Base-by-base conservation (phyloP, 2,888 invertebrate species). In the Minunthozetes semirufus region DNA sequence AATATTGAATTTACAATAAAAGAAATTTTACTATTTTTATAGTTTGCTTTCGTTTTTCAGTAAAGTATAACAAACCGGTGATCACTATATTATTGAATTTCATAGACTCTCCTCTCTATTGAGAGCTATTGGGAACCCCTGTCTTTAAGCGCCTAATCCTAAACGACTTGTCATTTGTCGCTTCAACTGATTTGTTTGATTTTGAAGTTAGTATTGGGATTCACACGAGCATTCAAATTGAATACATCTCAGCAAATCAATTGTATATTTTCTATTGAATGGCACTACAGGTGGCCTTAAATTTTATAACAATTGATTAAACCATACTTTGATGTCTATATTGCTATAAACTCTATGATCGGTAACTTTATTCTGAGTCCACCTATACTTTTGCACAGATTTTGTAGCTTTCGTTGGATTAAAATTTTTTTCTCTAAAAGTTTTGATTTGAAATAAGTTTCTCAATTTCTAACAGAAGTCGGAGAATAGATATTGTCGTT, bases 251-350 rank as follows among this genome's bases (percentile, higher is more conserved):
- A 27, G 9, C 27, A 59, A 50, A n/a, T 50, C 50, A 50, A 50
- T 50, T n/a, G 17, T 50, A 50, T 50, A 50, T n/a, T 50, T 50
- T n/a, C 50, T 13, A 59, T 15, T 66, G 38, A 38, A 66, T 61
- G 66, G 66, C 66, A 66, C 66, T 66, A 66, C 66, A 66, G 66
- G 66, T 66, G 66, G 66, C 66, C 38, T 66, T 42, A 66, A 66
- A 66, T 66, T 38, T 59, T n/a, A n/a, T 19, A 66, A 25, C 42
- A n/a, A 59, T 59, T 59, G 59, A 59, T 59, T 59, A 59, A 29
- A 19, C 59, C 13, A 59, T 59, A 59, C 59, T 53, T n/a, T 8
- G 48, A 19, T 33, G 33, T 33, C 33, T 33, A 6, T 53, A 53
- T 53, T 8, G n/a, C 8, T 27, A 61, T n/a, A 61, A 5, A n/a